Percentiles rank a stretch among this genome's conserved stretches.
Conservation (phyloP, 2,888 invertebrate genomes). For the Drosophila putrida region DNA sequence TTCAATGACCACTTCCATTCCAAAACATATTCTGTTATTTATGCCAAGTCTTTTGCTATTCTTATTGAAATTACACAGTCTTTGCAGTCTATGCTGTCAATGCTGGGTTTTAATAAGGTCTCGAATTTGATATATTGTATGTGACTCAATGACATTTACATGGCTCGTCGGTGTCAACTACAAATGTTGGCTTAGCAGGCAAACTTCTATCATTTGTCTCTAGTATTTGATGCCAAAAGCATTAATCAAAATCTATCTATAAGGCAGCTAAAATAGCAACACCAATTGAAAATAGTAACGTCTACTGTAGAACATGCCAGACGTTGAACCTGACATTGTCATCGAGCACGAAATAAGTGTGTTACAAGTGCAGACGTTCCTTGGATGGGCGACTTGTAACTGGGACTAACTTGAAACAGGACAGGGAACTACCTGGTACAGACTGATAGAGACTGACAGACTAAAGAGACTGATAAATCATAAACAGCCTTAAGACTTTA, state of each 20-base stretch:
- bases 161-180: slow-evolving; percentile 49
- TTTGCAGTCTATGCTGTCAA: neutral
- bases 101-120: slow-evolving; percentile 22
- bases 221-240: slow-evolving; percentile 38
- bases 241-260: slow-evolving; percentile 72
- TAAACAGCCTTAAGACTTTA: too few species aligned
- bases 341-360: slow-evolving; percentile 32
- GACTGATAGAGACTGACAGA: neutral
- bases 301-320: slow-evolving; percentile 49
- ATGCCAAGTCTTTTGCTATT: neutral
- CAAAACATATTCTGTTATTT: too few species aligned
- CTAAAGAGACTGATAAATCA: too few species aligned
- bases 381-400: neutral
- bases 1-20: too few species aligned
- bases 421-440: slow-evolving; percentile 22
- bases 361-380: slow-evolving; percentile 23
- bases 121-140: slow-evolving; percentile 48
- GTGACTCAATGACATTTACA: slow-evolving; percentile 42
- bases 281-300: slow-evolving; percentile 13
- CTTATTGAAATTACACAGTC: neutral
- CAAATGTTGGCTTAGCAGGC: slow-evolving; percentile 56
- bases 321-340: slow-evolving; percentile 34
- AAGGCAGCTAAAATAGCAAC: slow-evolving; percentile 32
- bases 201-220: slow-evolving; percentile 61
- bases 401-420: neutral